A percentile compares a stretch with the other conserved stretches of the same genome.
Evolutionary conservation across 2,888 invertebrate species (phyloP).

Genomic region (Baccha elongata): DNA sequence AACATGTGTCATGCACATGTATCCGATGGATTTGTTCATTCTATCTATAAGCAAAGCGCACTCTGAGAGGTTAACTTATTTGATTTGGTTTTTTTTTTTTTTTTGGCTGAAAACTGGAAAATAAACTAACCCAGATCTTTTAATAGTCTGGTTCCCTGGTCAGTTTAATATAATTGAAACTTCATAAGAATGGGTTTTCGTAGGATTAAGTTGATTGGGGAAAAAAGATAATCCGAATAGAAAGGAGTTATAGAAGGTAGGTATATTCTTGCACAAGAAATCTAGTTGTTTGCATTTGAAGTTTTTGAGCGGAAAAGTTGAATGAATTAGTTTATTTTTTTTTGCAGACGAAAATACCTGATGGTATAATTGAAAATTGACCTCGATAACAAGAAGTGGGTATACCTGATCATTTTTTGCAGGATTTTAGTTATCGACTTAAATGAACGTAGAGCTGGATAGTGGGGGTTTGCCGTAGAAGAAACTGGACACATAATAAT

Average conservation of each 20-base stretch:
- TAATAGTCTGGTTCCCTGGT: not conserved
- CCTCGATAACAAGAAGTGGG: not conserved
- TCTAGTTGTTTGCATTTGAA: not conserved
- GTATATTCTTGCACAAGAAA: slow-evolving; percentile 16
- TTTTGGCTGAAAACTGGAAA: slow-evolving; percentile 36
- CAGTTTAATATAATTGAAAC: slow-evolving; percentile 19
- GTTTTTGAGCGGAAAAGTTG: not conserved
- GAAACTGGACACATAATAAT: no score
- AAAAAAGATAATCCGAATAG: not conserved
- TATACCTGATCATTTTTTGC: no score
- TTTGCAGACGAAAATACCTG: not conserved
- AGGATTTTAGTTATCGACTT: no score
- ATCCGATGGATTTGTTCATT: slow-evolving; percentile 1
- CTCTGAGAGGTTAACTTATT: slow-evolving; percentile 40
- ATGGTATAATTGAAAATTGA: not conserved
- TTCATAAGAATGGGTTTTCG: slow-evolving; percentile 2
- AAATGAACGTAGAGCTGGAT: no score
- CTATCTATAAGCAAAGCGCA: not conserved
- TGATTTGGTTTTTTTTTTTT: slow-evolving; percentile 5
- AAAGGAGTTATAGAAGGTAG: not conserved
- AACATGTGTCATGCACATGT: slow-evolving; percentile 67
- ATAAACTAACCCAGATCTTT: slow-evolving; percentile 56
- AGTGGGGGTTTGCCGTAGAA: no score
- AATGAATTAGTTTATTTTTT: not conserved
- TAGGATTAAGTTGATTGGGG: not conserved